Evolutionary conservation across 2,113 vertebrate genomes (phyloP).

Genomic region (Sinocyclocheilus maitianheensis): DNA sequence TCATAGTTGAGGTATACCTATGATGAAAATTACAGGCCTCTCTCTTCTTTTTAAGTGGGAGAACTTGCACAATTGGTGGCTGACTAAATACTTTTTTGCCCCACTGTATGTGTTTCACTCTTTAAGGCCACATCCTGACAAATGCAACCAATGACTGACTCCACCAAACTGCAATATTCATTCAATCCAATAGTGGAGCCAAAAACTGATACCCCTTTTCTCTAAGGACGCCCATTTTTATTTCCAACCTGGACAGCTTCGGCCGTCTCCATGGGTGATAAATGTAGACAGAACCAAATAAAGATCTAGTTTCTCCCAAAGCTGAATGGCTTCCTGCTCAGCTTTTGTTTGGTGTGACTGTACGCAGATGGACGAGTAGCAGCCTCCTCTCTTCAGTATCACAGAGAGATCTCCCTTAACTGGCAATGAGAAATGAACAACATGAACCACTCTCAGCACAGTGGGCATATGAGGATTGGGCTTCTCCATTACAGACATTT

Average conservation of each 20-base stretch:
- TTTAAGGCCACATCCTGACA: conserved; percentile 18
- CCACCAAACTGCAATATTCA: conserved; percentile 7
- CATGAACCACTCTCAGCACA: neutral
- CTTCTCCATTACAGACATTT: neutral
- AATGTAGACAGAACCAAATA: conserved; percentile 55
- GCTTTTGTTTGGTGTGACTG: conserved; percentile 44
- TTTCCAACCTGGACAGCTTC: conserved; percentile 30
- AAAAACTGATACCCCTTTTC: conserved; percentile 28
- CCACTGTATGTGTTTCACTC: neutral
- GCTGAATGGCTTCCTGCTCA: conserved; percentile 36
- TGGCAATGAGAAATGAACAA: neutral
- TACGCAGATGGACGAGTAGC: conserved; percentile 30
- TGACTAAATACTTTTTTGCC: too few species aligned
- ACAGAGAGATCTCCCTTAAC: conserved; percentile 8
- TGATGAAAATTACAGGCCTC: too few species aligned
- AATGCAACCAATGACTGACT: neutral
- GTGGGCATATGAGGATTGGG: neutral
- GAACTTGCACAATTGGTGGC: too few species aligned
- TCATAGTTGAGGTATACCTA: too few species aligned
- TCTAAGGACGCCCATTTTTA: neutral
- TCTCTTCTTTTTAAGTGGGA: too few species aligned
- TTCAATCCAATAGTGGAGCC: conserved; percentile 1
- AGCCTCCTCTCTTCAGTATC: neutral
- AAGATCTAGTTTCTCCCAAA: conserved; percentile 46
- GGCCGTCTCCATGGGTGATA: conserved; percentile 48